Evolutionary conservation across 1,140 invertebrate genomes (phyloP), one percentile per base, ranked within the genome.

Genomic region (Venturia canescens): DNA sequence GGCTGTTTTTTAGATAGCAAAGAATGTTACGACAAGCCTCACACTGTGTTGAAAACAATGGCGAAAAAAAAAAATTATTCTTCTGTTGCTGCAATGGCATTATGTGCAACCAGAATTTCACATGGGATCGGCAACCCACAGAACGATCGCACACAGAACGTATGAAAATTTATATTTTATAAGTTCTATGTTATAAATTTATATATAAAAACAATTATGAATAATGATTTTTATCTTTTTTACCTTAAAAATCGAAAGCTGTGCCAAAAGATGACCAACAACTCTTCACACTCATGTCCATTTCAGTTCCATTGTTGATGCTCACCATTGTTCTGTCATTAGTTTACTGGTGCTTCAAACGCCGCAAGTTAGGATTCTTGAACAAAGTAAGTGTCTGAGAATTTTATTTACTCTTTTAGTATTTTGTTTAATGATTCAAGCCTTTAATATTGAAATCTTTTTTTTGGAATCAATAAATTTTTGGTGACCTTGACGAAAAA

Each of bases 51-150:
- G 94, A 95, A 57, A 93, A 92, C 76, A 90, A 92, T 76, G 93
- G 93, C 80, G 94, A 94, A n/a, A 95, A 95, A 87, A 93, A 94
- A 18, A 93, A 94, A 48, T 91, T 95, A 7, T 91, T 96, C 71
- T 98, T 97, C 89, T 99, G 98, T 88, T 99, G 98, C 87, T 98
- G 98, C 92, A 96, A 97, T 90, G 96, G 96, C 16, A 95, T 97
- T 84, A 95, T 96, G 93, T 99, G 98, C 90, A 99, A 98, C 90
- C 90, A 93, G 83, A 94, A 97, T 83, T 95, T 95, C 81, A 94
- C 94, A 60, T 97, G 94, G 92, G 94, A 95, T 83, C 94, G 95
- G n/a, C 90, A 92, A 21, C 94, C 95, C 7, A 96, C 95, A 15
- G 94, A 95, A 86, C 88, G 94, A 78, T 92, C 94, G 26, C 89